Conservation (phyloP, 2,888 invertebrate species). For the Agonopterix alstromeriana region DNA sequence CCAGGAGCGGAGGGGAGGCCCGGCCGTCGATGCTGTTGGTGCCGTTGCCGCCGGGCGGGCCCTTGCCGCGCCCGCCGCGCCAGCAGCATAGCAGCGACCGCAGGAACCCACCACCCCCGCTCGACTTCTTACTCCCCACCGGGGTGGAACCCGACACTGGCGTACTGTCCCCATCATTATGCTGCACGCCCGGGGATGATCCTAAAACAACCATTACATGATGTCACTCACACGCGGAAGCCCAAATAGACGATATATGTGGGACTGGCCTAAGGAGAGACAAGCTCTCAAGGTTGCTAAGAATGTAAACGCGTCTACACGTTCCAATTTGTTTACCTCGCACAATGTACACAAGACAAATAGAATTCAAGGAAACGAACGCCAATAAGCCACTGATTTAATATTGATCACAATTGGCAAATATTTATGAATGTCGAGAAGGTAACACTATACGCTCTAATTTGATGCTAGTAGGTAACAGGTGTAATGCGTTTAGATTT, state of each 20-base stretch:
- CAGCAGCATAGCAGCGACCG: slow-evolving; percentile 93
- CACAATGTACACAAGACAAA: slow-evolving; percentile 36
- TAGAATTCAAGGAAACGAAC: slow-evolving; percentile 28
- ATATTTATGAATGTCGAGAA: slow-evolving; percentile 54
- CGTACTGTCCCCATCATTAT: slow-evolving; percentile 70
- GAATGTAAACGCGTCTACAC: slow-evolving; percentile 63
- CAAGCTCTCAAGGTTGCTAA: slow-evolving; percentile 62
- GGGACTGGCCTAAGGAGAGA: slow-evolving; percentile 37
- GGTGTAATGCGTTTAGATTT: slow-evolving; percentile 76
- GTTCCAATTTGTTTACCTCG: slow-evolving; percentile 67
- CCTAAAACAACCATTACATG: slow-evolving; percentile 64
- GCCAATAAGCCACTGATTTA: slow-evolving; percentile 28
- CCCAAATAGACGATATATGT: slow-evolving; percentile 21
- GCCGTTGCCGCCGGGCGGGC: slow-evolving; percentile 75
- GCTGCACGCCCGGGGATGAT: slow-evolving; percentile 74
- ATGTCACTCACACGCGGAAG: slow-evolving; percentile 25
- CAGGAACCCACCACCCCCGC: slow-evolving; percentile 82
- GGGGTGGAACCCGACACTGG: slow-evolving; percentile 71
- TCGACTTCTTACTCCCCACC: slow-evolving; percentile 62
- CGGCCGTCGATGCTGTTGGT: slow-evolving; percentile 83
- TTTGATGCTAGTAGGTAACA: slow-evolving; percentile 72
- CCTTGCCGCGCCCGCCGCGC: slow-evolving; percentile 79
- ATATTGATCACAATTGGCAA: slow-evolving; percentile 43
- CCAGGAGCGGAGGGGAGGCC: slow-evolving; percentile 74
- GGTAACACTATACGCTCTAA: slow-evolving; percentile 73